Conservation (phyloP, 2,113 vertebrate genomes). For the Megalops atlanticus region DNA sequence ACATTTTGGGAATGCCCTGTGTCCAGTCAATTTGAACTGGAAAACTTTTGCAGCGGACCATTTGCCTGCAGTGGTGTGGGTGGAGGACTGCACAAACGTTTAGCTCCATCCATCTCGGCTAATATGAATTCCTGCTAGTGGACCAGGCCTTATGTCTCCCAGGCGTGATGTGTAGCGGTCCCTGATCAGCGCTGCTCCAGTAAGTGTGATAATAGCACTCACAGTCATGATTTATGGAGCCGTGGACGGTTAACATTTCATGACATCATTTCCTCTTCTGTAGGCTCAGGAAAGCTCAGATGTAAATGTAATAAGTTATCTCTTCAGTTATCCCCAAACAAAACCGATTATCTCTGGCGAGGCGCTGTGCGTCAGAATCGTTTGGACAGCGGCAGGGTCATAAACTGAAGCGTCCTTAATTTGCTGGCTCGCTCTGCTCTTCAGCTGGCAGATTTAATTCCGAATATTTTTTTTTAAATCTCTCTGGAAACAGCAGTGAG, state of each 20-base stretch:
- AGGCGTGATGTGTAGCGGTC: slow-evolving; percentile 53
- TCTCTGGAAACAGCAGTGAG: slow-evolving; percentile 62
- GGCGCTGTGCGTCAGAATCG: slow-evolving; percentile 35
- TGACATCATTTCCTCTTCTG: slow-evolving; percentile 70
- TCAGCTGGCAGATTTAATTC: slow-evolving; percentile 60
- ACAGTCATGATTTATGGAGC: slow-evolving; percentile 65
- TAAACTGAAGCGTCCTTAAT: slow-evolving; percentile 47
- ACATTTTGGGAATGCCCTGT: too few relatives aligned
- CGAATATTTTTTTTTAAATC: too few relatives aligned
- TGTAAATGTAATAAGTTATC: slow-evolving; percentile 69
- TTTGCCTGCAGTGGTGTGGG: neutral
- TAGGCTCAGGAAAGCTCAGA: slow-evolving; percentile 57
- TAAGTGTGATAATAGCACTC: slow-evolving; percentile 50
- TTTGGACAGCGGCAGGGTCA: slow-evolving; percentile 44
- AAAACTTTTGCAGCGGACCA: too few relatives aligned
- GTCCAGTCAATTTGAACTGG: too few relatives aligned
- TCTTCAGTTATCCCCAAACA: slow-evolving; percentile 55
- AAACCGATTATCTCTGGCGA: slow-evolving; percentile 38
- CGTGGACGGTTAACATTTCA: slow-evolving; percentile 57
- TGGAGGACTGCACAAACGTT: slow-evolving; percentile 41
- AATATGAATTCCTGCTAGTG: slow-evolving; percentile 54
- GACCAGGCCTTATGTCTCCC: slow-evolving; percentile 53
- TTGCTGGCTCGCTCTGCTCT: slow-evolving; percentile 57
- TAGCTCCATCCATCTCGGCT: slow-evolving; percentile 43
- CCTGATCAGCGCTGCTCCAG: slow-evolving; percentile 48